These are phyloP conservation scores for Pachliopta kotzebuea DNA, from an alignment of 2,888 invertebrate species.

Conservation along the genomic window DNA sequence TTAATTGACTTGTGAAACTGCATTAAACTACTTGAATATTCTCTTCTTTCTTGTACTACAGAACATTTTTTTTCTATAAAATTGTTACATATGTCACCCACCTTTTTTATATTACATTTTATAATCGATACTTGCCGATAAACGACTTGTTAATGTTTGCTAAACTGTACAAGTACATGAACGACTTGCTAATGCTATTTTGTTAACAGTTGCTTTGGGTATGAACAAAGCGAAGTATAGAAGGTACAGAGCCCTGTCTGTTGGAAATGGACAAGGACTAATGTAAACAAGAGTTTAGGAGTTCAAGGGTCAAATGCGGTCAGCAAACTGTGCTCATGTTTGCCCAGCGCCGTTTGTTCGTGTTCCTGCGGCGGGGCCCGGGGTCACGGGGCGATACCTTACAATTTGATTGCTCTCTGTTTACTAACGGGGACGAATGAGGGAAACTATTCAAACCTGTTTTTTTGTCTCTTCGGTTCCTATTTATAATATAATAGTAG, in stretches of 20 bases:
- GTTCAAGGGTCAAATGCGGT: constrained; percentile 28
- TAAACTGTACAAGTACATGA: too few relatives aligned
- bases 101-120: too few relatives aligned
- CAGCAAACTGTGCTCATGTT: constrained; percentile 22
- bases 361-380: constrained; percentile 10
- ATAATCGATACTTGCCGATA: too few relatives aligned
- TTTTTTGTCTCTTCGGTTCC: too few relatives aligned
- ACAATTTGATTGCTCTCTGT: constrained; percentile 9
- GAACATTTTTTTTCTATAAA: too few relatives aligned
- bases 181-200: neutral
- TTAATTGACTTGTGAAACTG: too few relatives aligned
- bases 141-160: too few relatives aligned
- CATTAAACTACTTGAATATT: too few relatives aligned
- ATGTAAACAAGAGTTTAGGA: constrained; percentile 16
- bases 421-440: neutral
- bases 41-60: too few relatives aligned
- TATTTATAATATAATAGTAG: too few relatives aligned
- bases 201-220: neutral
- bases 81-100: too few relatives aligned
- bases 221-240: neutral
- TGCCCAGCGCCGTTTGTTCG: constrained; percentile 15
- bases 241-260: neutral
- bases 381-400: constrained; percentile 4
- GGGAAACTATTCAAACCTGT: neutral
- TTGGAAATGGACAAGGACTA: constrained; percentile 7